phyloP scores from a whole-genome alignment of 2,888 invertebrate species.

The Cremastinae sp. region DNA sequence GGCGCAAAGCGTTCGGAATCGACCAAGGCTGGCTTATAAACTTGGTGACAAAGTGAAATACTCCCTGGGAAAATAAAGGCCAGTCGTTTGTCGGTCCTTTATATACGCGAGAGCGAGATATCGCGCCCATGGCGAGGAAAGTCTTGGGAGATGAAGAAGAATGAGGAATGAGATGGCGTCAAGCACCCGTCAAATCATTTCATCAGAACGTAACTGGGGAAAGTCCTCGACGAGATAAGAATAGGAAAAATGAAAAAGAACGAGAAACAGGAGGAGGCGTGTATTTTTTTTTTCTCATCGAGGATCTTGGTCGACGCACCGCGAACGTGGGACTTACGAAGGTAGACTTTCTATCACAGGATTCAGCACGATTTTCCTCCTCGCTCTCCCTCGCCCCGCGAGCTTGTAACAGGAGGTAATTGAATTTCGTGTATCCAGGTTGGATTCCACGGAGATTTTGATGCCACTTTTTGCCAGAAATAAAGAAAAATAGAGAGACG shows the following conservation, averaged over 20 bases:
- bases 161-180: conserved; percentile 7
- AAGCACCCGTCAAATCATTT: conserved; percentile 20
- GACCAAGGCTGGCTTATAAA: neutral
- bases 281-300: conserved; percentile 4
- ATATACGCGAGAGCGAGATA: no score
- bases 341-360: neutral
- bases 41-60: conserved; percentile 3
- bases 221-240: neutral
- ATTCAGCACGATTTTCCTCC: conserved; percentile 14
- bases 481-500: conserved; percentile 7
- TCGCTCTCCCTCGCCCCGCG: conserved; percentile 9
- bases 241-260: neutral
- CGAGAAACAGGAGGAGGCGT: no score
- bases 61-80: neutral
- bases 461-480: conserved; percentile 23
- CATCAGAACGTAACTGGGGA: no score
- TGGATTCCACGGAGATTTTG: conserved; percentile 16
- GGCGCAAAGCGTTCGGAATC: conserved; percentile 34
- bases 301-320: conserved; percentile 24
- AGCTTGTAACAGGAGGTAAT: conserved; percentile 34
- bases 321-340: conserved; percentile 18
- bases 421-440: conserved; percentile 53
- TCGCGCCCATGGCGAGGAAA: no score
- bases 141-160: no score
- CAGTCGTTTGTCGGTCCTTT: conserved; percentile 20